Percentiles rank a stretch among this genome's conserved stretches.
phyloP scores from a whole-genome alignment of 1,140 invertebrate species.

The Pseudoatta argentina region DNA sequence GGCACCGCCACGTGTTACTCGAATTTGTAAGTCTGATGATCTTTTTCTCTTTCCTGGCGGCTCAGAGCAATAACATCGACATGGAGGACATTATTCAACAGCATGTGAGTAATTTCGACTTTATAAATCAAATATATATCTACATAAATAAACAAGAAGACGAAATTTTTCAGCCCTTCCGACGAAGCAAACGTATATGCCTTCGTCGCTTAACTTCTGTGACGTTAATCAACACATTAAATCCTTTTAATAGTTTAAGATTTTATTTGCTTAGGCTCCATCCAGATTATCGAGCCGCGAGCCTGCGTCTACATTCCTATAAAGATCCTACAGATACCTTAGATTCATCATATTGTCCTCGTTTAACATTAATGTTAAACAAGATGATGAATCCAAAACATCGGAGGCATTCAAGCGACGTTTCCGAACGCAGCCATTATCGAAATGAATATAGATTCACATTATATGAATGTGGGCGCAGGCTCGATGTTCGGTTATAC shows the following conservation, averaged over 20 bases:
- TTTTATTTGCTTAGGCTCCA: background rate
- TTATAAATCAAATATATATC: background rate
- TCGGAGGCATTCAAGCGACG: no score
- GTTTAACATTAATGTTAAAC: no score
- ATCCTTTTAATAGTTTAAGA: background rate
- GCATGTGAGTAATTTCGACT: conserved; percentile 86
- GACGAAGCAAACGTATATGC: background rate
- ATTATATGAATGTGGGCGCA: no score
- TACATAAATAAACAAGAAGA: background rate
- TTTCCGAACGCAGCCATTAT: no score
- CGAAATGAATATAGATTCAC: no score
- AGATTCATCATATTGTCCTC: no score
- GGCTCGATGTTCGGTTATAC: no score
- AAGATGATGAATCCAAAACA: no score
- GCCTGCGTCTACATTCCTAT: no score
- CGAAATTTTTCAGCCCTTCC: conserved; percentile 15
- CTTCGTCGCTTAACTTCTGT: background rate
- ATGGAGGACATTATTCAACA: conserved; percentile 90
- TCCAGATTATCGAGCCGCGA: no score
- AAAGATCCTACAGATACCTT: no score
- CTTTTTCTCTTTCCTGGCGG: conserved; percentile 76
- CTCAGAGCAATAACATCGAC: conserved; percentile 90
- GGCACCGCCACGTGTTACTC: conserved; percentile 69
- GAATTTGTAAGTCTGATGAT: conserved; percentile 71
- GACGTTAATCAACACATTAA: background rate